Percentiles rank a stretch among this genome's conserved stretches.
These are phyloP conservation scores for Diarsia rubi DNA, from an alignment of 2,888 invertebrate genomes.

Conservation along the genomic window DNA sequence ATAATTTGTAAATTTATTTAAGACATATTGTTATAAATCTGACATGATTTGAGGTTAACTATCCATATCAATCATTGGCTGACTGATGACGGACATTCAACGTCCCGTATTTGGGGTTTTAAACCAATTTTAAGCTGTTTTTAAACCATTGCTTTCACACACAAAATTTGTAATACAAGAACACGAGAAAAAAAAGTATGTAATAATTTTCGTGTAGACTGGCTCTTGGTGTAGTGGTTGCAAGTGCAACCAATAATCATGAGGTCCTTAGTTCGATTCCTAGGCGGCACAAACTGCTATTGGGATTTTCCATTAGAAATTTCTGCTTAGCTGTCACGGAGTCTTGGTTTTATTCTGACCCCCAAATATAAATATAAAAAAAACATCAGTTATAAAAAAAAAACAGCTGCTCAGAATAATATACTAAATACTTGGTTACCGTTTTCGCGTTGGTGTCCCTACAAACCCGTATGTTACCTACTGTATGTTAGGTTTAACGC, in stretches of 20 bases:
- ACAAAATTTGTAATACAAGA: no score
- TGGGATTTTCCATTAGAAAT: neutral
- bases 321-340: neutral
- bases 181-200: neutral
- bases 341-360: no score
- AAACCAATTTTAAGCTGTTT: conserved; percentile 37
- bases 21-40: conserved; percentile 59
- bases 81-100: conserved; percentile 55
- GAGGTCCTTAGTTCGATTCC: neutral
- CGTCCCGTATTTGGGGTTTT: conserved; percentile 30
- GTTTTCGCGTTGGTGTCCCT: no score
- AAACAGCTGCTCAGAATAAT: no score
- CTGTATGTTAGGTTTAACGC: no score
- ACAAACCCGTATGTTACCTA: no score
- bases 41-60: conserved; percentile 53
- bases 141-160: neutral
- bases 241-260: neutral
- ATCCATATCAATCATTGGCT: conserved; percentile 58
- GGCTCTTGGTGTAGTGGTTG: neutral
- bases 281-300: neutral
- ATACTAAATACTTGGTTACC: no score
- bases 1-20: conserved; percentile 47
- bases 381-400: no score
- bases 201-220: neutral
- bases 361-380: no score